These are phyloP conservation scores for Enoplosus armatus DNA, from an alignment of 2,797 vertebrate genomes.

Conservation along the genomic window DNA sequence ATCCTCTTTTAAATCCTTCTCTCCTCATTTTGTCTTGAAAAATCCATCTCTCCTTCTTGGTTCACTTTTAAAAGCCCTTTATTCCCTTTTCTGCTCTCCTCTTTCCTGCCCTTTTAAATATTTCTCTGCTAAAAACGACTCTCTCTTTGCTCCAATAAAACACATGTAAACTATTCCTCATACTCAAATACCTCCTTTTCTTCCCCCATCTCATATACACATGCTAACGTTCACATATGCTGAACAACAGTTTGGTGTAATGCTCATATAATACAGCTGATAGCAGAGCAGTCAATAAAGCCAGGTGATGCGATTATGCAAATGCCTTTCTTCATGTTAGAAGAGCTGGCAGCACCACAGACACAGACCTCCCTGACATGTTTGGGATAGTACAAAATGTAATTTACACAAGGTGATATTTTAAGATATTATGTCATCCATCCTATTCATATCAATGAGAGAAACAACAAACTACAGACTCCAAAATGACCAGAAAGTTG, in stretches of 20 bases:
- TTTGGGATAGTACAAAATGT: background rate
- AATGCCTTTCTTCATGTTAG: background rate
- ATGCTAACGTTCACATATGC: background rate
- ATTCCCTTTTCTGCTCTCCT: background rate
- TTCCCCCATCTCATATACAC: background rate
- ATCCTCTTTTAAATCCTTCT: background rate
- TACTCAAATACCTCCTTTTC: background rate
- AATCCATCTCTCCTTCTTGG: background rate
- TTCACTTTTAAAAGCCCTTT: background rate
- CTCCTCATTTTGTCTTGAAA: background rate
- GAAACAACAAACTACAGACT: background rate
- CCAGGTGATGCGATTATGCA: constrained; percentile 14
- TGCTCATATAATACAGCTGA: background rate
- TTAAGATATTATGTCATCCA: background rate
- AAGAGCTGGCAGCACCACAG: constrained; percentile 1
- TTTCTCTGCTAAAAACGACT: background rate
- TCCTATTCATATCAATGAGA: background rate
- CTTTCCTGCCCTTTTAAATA: background rate
- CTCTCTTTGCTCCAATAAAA: background rate
- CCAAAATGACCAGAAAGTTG: background rate
- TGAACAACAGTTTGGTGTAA: background rate
- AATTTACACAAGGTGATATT: background rate
- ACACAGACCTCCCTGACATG: constrained; percentile 1
- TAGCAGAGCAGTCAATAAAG: constrained; percentile 13
- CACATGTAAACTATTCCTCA: background rate